Conservation (phyloP, 1,140 invertebrate species). For the Helicorthomorpha holstii region DNA sequence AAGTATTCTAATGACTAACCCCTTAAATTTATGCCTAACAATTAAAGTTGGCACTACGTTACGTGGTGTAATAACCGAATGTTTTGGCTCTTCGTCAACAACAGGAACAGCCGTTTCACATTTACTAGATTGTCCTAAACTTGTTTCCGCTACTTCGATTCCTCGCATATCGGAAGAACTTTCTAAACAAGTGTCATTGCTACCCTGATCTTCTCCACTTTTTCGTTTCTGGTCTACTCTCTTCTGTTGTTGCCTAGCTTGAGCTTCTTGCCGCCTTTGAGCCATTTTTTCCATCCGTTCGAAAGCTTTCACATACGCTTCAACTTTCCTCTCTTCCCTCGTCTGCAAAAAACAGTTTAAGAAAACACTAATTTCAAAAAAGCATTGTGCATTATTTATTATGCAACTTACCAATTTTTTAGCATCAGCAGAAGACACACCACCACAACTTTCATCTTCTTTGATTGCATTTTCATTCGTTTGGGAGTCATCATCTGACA, state of each 20-base stretch:
- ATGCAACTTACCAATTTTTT: too few species aligned
- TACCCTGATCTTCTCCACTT: slow-evolving; percentile 16
- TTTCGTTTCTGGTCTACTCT: slow-evolving; percentile 29
- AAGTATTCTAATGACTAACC: slow-evolving; percentile 19
- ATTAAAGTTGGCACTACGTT: too few species aligned
- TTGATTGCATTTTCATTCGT: too few species aligned
- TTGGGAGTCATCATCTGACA: too few species aligned
- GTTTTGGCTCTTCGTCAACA: not conserved
- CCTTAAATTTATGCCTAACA: slow-evolving; percentile 20
- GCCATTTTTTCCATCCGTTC: slow-evolving; percentile 37
- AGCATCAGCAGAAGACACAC: too few species aligned
- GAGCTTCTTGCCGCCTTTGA: slow-evolving; percentile 29
- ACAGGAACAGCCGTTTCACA: not conserved
- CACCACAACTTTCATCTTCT: too few species aligned
- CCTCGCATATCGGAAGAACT: too few species aligned
- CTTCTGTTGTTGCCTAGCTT: slow-evolving; percentile 11
- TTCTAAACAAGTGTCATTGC: too few species aligned
- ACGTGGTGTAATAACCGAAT: too few species aligned
- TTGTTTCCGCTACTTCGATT: slow-evolving; percentile 16
- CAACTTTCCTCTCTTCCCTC: slow-evolving; percentile 87
- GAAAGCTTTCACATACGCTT: slow-evolving; percentile 86
- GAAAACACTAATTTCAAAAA: too few species aligned
- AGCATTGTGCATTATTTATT: too few species aligned
- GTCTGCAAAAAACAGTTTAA: slow-evolving; percentile 32
- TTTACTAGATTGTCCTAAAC: too few species aligned